phyloP scores from a whole-genome alignment of 2,113 vertebrate genomes.

The Bos javanicus region DNA sequence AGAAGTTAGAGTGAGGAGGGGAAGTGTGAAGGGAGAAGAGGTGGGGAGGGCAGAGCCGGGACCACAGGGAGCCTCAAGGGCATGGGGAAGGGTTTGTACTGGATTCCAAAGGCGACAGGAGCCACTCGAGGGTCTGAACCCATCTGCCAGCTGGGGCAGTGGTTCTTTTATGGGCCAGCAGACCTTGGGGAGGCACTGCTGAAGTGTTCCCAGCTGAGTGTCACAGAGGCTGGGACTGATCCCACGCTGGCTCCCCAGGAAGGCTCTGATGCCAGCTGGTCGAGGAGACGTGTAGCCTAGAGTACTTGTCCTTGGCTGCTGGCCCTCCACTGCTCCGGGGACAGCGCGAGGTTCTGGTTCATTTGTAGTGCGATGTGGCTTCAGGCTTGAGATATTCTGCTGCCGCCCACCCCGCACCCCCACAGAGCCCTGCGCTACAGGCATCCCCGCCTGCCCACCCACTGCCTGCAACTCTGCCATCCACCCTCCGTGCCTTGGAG shows the following conservation, averaged over 20 bases:
- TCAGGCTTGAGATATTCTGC: neutral
- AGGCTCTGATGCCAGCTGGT: neutral
- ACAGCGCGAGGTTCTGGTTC: neutral
- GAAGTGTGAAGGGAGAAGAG: neutral
- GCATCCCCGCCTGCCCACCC: neutral
- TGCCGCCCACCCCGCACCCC: neutral
- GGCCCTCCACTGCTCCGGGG: neutral
- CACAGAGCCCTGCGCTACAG: neutral
- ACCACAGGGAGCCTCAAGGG: neutral
- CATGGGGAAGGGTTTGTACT: neutral
- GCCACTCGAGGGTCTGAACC: neutral
- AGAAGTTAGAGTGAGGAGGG: neutral
- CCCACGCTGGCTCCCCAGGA: neutral
- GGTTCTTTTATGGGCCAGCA: neutral
- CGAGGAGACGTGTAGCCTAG: neutral
- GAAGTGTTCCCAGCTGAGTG: neutral
- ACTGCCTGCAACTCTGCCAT: neutral
- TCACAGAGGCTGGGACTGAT: neutral
- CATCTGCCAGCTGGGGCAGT: neutral
- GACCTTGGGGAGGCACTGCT: neutral
- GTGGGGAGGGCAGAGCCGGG: rapidly evolving
- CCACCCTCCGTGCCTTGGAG: neutral
- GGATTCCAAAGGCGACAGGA: neutral
- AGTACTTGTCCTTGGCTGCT: neutral
- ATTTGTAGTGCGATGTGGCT: neutral